phyloP scores from a whole-genome alignment of 1,140 invertebrate species.

The Drosophila pectinifera region DNA sequence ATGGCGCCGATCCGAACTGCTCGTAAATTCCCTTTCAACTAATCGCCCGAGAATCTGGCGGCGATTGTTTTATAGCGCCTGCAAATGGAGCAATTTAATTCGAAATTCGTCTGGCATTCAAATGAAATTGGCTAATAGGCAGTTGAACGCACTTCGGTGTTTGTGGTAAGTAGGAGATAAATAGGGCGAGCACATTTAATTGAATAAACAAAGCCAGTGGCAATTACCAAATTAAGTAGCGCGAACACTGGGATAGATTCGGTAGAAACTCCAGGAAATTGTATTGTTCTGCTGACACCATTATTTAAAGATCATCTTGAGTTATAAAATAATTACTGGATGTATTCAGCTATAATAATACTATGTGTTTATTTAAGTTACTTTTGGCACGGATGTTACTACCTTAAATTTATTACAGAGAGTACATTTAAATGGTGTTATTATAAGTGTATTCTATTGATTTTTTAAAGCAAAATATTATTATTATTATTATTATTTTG shows the following conservation, averaged over 20 bases:
- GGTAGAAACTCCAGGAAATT: neutral
- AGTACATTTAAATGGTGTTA: neutral
- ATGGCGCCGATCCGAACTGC: constrained; percentile 25
- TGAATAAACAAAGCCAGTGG: constrained; percentile 48
- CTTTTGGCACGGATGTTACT: neutral
- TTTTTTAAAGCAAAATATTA: neutral
- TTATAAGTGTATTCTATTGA: neutral
- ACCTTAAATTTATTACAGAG: neutral
- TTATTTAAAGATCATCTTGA: too few relatives aligned
- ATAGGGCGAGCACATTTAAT: constrained; percentile 52
- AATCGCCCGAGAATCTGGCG: constrained; percentile 26
- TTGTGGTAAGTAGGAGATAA: constrained; percentile 43
- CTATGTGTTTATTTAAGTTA: too few relatives aligned
- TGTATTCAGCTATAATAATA: neutral
- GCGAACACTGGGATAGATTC: constrained; percentile 10
- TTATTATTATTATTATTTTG: neutral
- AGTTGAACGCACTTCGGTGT: constrained; percentile 42
- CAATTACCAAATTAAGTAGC: constrained; percentile 32
- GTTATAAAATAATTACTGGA: too few relatives aligned
- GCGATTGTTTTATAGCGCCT: constrained; percentile 49
- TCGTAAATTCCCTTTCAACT: constrained; percentile 22
- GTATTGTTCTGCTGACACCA: too few relatives aligned
- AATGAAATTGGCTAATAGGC: constrained; percentile 39
- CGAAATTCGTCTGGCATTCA: constrained; percentile 40
- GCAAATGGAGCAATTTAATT: constrained; percentile 43